Percentiles rank a stretch among this genome's conserved stretches.
These are phyloP conservation scores for Diploscapter pachys DNA, from an alignment of 1,140 invertebrate species.

Conservation along the genomic window DNA sequence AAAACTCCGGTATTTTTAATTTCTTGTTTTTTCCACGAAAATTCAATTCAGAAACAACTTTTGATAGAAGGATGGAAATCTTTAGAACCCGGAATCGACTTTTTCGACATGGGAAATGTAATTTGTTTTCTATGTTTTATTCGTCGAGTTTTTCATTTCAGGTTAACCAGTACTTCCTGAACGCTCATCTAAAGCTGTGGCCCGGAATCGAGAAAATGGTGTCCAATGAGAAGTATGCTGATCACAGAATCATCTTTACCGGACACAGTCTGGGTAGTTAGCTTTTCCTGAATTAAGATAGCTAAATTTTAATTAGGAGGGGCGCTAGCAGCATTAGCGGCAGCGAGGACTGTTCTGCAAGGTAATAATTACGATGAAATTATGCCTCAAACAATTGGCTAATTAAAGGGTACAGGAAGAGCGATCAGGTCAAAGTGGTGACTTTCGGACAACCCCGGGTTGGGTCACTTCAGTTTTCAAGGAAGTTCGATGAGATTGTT, in stretches of 20 bases:
- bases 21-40: conserved; percentile 5
- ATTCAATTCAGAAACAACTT: conserved; percentile 26
- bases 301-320: conserved; percentile 35
- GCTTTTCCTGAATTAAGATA: not conserved
- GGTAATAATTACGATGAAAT: not conserved
- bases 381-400: not conserved
- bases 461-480: conserved; percentile 29
- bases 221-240: conserved; percentile 8
- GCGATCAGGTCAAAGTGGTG: conserved; percentile 32
- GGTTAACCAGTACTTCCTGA: conserved; percentile 38
- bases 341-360: conserved; percentile 27
- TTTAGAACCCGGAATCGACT: conserved; percentile 26
- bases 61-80: conserved; percentile 39
- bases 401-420: conserved; percentile 18
- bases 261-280: not conserved
- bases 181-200: conserved; percentile 33
- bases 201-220: conserved; percentile 29
- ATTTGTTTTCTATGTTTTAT: not conserved
- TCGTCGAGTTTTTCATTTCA: conserved; percentile 2
- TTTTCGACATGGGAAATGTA: conserved; percentile 37
- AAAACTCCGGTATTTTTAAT: conserved; percentile 24
- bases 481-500: conserved; percentile 34
- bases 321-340: conserved; percentile 35
- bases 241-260: too few species aligned
- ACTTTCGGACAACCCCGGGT: conserved; percentile 42